Conservation (phyloP, 2,113 vertebrate genomes). For the Genyomyrus donnyi region DNA sequence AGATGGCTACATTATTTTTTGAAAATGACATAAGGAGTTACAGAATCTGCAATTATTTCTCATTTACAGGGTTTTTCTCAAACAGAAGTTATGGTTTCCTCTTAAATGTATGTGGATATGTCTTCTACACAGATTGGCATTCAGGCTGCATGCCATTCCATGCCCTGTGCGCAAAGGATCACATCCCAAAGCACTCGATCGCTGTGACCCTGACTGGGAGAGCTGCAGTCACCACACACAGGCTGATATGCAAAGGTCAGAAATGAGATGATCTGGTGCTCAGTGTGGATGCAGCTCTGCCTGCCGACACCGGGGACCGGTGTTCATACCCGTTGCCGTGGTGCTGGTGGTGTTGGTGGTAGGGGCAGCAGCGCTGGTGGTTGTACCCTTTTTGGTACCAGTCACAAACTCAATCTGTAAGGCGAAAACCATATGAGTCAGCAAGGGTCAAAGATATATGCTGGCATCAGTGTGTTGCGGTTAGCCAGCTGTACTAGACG, state of each 20-base stretch:
- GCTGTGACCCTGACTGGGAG: not conserved
- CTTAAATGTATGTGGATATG: not conserved
- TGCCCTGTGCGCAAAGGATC: not conserved
- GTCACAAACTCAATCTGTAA: constrained; percentile 95
- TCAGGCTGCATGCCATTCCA: not conserved
- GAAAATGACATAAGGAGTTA: not conserved
- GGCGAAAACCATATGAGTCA: not conserved
- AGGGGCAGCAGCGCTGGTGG: constrained; percentile 69
- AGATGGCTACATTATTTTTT: not conserved
- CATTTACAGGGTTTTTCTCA: not conserved
- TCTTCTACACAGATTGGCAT: not conserved
- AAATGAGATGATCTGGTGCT: not conserved
- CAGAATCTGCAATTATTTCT: not conserved
- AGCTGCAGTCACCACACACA: not conserved
- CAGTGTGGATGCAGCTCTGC: not conserved
- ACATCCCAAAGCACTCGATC: not conserved
- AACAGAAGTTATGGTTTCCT: not conserved
- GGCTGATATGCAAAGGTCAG: no score
- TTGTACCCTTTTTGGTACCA: constrained; percentile 89
- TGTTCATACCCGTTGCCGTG: constrained; percentile 72
- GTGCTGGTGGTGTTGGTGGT: constrained; percentile 75
- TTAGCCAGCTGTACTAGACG: not conserved
- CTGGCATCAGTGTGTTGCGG: not conserved
- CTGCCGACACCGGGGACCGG: not conserved
- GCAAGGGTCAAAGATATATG: not conserved